phyloP scores from a whole-genome alignment of 1,140 invertebrate genomes.

The Drosophila varians region DNA sequence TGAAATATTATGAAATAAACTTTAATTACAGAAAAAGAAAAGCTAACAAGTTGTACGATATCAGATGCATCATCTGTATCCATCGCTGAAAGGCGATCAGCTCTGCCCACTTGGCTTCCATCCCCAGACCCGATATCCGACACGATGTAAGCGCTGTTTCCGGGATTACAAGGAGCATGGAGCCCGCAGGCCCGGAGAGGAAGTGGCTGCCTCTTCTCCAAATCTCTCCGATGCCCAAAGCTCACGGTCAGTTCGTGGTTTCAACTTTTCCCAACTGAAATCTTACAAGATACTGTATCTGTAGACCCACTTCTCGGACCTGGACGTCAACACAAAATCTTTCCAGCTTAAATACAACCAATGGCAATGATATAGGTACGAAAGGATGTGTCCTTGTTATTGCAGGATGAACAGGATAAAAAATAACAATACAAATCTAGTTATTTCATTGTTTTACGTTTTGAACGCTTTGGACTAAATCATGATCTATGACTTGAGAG shows the following conservation, averaged over 20 bases:
- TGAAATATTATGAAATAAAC: background rate
- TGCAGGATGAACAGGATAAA: background rate
- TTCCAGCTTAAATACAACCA: slow-evolving; percentile 72
- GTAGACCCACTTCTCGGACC: slow-evolving; percentile 79
- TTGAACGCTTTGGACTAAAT: slow-evolving; percentile 5
- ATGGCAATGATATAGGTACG: slow-evolving; percentile 80
- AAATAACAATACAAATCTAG: background rate
- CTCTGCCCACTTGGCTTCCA: slow-evolving; percentile 96
- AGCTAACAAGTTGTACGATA: slow-evolving; percentile 66
- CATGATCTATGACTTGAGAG: slow-evolving; percentile 7
- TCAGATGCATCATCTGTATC: slow-evolving; percentile 92
- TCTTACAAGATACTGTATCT: background rate
- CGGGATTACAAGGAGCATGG: slow-evolving; percentile 96
- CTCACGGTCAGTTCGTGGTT: slow-evolving; percentile 84
- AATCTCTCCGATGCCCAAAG: slow-evolving; percentile 87
- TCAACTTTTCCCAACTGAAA: background rate
- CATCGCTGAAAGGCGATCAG: slow-evolving; percentile 92
- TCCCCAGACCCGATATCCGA: slow-evolving; percentile 96
- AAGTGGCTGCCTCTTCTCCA: slow-evolving; percentile 90
- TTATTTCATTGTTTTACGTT: background rate
- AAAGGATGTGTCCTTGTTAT: background rate
- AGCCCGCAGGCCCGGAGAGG: slow-evolving; percentile 88
- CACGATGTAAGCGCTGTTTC: slow-evolving; percentile 95
- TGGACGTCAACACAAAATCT: slow-evolving; percentile 86
- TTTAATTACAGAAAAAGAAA: slow-evolving; percentile 60